Conservation (phyloP, 1,140 invertebrate genomes). For the Acromyrmex heyeri region DNA sequence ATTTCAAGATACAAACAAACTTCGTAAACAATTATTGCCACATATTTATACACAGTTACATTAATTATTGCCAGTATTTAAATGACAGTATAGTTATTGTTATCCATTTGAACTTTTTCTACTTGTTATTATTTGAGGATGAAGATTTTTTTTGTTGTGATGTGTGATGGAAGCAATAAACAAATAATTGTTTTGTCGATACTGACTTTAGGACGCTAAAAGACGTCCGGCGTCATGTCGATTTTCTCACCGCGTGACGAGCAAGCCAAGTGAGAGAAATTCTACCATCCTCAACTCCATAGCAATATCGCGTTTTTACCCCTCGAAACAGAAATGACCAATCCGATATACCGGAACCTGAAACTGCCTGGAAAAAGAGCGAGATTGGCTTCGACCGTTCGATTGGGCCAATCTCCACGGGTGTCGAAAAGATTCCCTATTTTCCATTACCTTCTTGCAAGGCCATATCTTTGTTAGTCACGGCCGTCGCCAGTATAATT, state of each 20-base stretch:
- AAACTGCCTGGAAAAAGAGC: slow-evolving; percentile 24
- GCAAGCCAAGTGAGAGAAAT: slow-evolving; percentile 29
- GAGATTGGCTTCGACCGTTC: slow-evolving; percentile 58
- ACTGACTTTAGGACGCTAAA: slow-evolving; percentile 25
- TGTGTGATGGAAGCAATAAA: background rate
- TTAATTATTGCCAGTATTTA: slow-evolving; percentile 28
- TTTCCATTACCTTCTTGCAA: slow-evolving; percentile 34
- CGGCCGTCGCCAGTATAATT: slow-evolving; percentile 63
- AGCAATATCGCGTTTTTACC: slow-evolving; percentile 59
- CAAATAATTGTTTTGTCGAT: slow-evolving; percentile 61
- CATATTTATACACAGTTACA: background rate
- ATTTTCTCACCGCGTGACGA: slow-evolving; percentile 26
- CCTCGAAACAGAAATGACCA: slow-evolving; percentile 43
- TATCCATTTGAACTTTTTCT: slow-evolving; percentile 29
- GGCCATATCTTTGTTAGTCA: background rate
- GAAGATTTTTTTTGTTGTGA: slow-evolving; percentile 27
- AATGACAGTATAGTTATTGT: background rate
- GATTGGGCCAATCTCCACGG: slow-evolving; percentile 65
- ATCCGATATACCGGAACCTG: background rate
- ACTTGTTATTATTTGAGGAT: slow-evolving; percentile 55
- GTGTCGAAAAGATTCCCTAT: slow-evolving; percentile 55
- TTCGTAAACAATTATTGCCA: background rate
- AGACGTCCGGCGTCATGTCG: background rate
- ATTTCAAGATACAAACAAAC: slow-evolving; percentile 7
- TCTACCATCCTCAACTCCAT: background rate